These are phyloP conservation scores for Microtus oregoni DNA, from an alignment of 2,113 vertebrate species.

Conservation along the genomic window DNA sequence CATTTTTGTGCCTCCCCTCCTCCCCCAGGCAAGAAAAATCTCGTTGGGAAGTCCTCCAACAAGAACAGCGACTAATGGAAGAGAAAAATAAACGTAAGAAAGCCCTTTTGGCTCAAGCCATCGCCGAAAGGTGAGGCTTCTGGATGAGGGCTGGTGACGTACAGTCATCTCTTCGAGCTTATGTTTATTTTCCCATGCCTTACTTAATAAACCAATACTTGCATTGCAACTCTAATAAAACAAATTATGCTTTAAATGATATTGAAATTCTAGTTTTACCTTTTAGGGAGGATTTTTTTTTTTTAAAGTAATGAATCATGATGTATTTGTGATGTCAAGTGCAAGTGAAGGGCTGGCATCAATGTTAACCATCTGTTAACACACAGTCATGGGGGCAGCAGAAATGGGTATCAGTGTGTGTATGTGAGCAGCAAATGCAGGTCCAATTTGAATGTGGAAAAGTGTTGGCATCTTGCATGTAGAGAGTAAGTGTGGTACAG, in stretches of 20 bases:
- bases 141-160: not conserved
- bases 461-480: not conserved
- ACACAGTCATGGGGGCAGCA: not conserved
- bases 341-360: not conserved
- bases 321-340: not conserved
- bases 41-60: conserved; percentile 93
- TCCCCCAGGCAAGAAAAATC: conserved; percentile 91
- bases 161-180: not conserved
- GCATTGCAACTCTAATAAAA: not conserved
- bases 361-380: not conserved
- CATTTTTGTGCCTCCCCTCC: conserved; percentile 56
- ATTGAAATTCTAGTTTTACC: conserved; percentile 9
- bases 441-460: not conserved
- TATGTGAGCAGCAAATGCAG: not conserved
- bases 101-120: conserved; percentile 94
- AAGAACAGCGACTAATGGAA: conserved; percentile 94
- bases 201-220: not conserved
- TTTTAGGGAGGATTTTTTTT: conserved; percentile 33
- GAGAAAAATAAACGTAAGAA: conserved; percentile 97
- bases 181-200: conserved; percentile 1
- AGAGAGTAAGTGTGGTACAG: not conserved
- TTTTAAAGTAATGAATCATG: not conserved
- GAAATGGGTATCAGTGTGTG: not conserved
- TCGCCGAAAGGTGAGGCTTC: conserved; percentile 94
- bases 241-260: conserved; percentile 10